Evolutionary conservation across 2,888 invertebrate species (phyloP), one percentile per base, ranked within the genome.

Genomic region (Lathronympha strigana): DNA sequence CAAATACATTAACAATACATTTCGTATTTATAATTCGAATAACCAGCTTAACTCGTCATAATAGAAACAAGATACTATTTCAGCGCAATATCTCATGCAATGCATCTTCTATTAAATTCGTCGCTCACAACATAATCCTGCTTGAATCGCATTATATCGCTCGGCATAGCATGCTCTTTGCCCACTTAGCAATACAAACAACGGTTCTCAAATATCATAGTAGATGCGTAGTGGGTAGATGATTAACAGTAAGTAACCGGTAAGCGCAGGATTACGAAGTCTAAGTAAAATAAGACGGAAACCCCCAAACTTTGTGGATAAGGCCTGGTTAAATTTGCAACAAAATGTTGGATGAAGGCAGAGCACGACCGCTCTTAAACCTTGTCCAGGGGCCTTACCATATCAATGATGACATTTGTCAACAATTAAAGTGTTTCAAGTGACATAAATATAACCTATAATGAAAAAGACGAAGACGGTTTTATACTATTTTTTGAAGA

Each of bases 121-220:
- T 60, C 64, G 43, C 45, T 60, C 57, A 45, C 58, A 53, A 47
- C 15, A 60, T 61, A 61, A 66, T 60, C 66, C 66, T 2, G 61
- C 21, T 31, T 21, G 47, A 54, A 61, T 54, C 60, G 66, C 28
- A 66, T 61, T 47, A 66, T 54, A 61, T 66, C 60, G 54, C 66
- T 51, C 53, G 36, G 51, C 53, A 60, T 64, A 51, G 64, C 64
- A 63, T 53, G 64, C 64, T 60, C 53, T 61, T 49, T 57, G 49
- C 28, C 60, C 66, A 66, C 61, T 66, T 66, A 66, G 66, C 51
- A 49, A 61, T 49, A 66, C 66, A 66, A 66, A 66, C 66, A 66
- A 36, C 47, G 60, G 47, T 15, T 61, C 66, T 66, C 66, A 61
- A 54, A 66, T 66, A 61, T 66, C 66, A 4, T 36, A 43, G 40